Conservation (phyloP, 2,888 invertebrate genomes). For the Eulithis prunata region DNA sequence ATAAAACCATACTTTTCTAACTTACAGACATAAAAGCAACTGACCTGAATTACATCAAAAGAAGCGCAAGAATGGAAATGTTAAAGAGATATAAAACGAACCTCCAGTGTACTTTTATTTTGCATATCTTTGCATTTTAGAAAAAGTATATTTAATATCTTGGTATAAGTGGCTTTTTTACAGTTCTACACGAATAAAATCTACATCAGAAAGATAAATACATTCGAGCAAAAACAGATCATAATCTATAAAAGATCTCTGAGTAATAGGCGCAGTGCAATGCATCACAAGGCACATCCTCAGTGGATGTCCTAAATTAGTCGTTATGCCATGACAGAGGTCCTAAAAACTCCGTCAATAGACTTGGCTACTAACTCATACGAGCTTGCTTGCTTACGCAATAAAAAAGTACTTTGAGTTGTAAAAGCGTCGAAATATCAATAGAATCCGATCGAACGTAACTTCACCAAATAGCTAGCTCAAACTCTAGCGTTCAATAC, state of each 20-base stretch:
- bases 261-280: too few relatives aligned
- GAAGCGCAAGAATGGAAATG: constrained; percentile 40
- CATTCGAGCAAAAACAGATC: too few relatives aligned
- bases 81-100: constrained; percentile 41
- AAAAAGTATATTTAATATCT: constrained; percentile 34
- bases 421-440: background rate
- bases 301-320: too few relatives aligned
- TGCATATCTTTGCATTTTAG: constrained; percentile 44
- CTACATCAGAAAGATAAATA: too few relatives aligned
- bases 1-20: too few relatives aligned
- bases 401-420: background rate
- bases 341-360: too few relatives aligned
- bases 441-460: background rate
- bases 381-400: too few relatives aligned
- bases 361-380: too few relatives aligned
- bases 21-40: background rate
- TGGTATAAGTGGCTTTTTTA: constrained; percentile 20
- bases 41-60: constrained; percentile 40
- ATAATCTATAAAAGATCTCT: too few relatives aligned
- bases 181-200: constrained; percentile 3
- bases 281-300: too few relatives aligned
- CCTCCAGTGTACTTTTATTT: constrained; percentile 41
- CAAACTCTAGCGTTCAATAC: constrained; percentile 13
- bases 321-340: too few relatives aligned
- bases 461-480: constrained; percentile 9